phyloP scores from a whole-genome alignment of 2,888 invertebrate species.

The Rhagium mordax region DNA sequence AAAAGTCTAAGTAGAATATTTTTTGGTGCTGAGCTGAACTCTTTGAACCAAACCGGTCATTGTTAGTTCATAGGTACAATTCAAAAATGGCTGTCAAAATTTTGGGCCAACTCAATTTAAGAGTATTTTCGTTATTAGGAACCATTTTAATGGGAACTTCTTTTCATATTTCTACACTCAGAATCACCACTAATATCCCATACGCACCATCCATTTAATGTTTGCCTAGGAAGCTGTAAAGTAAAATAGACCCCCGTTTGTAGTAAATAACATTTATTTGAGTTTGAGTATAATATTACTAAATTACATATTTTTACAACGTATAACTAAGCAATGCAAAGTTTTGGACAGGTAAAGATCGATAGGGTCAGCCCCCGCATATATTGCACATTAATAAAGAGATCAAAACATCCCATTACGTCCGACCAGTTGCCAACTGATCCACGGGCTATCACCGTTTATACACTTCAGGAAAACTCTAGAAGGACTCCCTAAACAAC shows the following conservation, averaged over 20 bases:
- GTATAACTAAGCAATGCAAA: conserved; percentile 55
- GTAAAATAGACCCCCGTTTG: conserved; percentile 10
- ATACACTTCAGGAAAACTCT: conserved; percentile 15
- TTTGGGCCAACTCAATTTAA: too few species aligned
- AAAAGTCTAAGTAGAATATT: too few species aligned
- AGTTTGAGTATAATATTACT: conserved; percentile 54
- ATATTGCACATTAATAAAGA: conserved; percentile 64
- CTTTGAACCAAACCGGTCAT: too few species aligned
- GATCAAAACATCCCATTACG: conserved; percentile 54
- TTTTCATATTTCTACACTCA: too few species aligned
- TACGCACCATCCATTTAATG: too few species aligned
- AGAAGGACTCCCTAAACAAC: conserved; percentile 25
- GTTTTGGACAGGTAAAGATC: conserved; percentile 49
- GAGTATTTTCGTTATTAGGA: too few species aligned
- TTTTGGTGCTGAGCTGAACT: too few species aligned
- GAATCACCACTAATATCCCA: too few species aligned
- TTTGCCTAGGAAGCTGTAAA: too few species aligned
- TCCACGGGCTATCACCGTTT: conserved; percentile 16
- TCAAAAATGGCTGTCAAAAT: too few species aligned
- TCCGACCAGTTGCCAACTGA: neutral
- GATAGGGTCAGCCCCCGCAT: conserved; percentile 47
- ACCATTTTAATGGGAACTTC: too few species aligned
- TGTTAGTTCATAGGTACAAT: too few species aligned
- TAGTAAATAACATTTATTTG: conserved; percentile 66
- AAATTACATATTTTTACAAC: conserved; percentile 60